Evolutionary conservation across 2,797 vertebrate genomes (phyloP).

Genomic region (Taenioides sp.): DNA sequence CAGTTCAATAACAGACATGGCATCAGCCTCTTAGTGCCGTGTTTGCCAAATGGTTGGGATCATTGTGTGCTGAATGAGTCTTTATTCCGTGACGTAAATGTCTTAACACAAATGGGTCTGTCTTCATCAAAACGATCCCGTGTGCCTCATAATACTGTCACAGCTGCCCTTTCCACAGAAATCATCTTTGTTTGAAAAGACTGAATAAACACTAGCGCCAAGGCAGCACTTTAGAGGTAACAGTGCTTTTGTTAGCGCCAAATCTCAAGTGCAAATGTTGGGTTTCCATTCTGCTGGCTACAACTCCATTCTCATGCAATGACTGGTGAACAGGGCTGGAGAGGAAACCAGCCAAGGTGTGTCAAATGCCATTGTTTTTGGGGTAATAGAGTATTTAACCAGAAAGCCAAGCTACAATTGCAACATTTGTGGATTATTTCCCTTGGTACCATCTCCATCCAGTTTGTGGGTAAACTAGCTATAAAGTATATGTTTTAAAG

Average conservation of each 20-base stretch:
- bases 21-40: constrained; percentile 2
- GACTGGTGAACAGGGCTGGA: background rate
- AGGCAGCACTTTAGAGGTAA: background rate
- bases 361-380: background rate
- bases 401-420: background rate
- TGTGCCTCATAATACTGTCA: constrained; percentile 1
- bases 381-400: background rate
- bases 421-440: background rate
- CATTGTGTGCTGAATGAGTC: constrained; percentile 1
- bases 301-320: background rate
- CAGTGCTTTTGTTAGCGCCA: constrained; percentile 11
- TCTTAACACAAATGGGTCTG: background rate
- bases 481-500: background rate
- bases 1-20: background rate
- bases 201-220: constrained; percentile 5
- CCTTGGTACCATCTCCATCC: background rate
- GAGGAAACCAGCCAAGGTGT: background rate
- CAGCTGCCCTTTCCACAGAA: constrained; percentile 16
- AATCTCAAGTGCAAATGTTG: constrained; percentile 1
- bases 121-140: constrained; percentile 10
- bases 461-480: background rate
- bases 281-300: background rate
- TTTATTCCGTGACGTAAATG: background rate
- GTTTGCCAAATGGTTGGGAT: constrained; percentile 9
- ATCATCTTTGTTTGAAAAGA: constrained; percentile 16